phyloP scores from a whole-genome alignment of 2,888 invertebrate species.

The Diachrysia chrysitis region DNA sequence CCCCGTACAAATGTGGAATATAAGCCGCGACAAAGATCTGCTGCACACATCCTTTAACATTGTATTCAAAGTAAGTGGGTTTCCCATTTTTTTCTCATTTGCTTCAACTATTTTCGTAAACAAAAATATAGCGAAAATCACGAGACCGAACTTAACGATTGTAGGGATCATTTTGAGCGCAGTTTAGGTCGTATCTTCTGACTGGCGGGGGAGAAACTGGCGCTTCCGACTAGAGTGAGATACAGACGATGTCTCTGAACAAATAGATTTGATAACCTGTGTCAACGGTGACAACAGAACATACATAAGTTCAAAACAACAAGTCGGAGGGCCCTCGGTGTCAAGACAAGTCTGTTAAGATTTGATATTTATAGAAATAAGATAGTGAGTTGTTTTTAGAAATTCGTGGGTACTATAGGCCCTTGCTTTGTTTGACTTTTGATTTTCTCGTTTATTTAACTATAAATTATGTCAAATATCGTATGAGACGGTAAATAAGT shows the following conservation, averaged over 20 bases:
- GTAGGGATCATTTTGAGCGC: conserved; percentile 70
- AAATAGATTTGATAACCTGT: conserved; percentile 86
- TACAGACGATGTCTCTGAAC: conserved; percentile 73
- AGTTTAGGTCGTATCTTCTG: conserved; percentile 64
- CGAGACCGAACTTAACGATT: conserved; percentile 64
- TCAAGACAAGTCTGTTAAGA: conserved; percentile 76
- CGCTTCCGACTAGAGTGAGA: conserved; percentile 80
- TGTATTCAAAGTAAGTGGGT: conserved; percentile 67
- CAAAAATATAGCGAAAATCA: conserved; percentile 68
- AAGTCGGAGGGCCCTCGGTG: conserved; percentile 75
- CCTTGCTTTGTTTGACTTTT: conserved; percentile 36
- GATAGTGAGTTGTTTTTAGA: conserved; percentile 81
- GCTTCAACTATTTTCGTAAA: conserved; percentile 66
- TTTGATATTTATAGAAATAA: conserved; percentile 82
- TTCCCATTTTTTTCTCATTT: conserved; percentile 45
- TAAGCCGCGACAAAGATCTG: conserved; percentile 66
- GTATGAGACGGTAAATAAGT: conserved; percentile 36
- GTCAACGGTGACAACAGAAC: conserved; percentile 81
- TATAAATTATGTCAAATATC: conserved; percentile 38
- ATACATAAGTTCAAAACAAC: conserved; percentile 86
- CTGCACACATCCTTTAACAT: conserved; percentile 73
- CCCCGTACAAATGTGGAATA: conserved; percentile 75
- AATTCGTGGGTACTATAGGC: conserved; percentile 69
- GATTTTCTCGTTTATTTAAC: conserved; percentile 47
- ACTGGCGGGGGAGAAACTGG: conserved; percentile 71